These are phyloP conservation scores for Pygmarrhopalites habei DNA, from an alignment of 1,140 invertebrate species.

Conservation along the genomic window DNA sequence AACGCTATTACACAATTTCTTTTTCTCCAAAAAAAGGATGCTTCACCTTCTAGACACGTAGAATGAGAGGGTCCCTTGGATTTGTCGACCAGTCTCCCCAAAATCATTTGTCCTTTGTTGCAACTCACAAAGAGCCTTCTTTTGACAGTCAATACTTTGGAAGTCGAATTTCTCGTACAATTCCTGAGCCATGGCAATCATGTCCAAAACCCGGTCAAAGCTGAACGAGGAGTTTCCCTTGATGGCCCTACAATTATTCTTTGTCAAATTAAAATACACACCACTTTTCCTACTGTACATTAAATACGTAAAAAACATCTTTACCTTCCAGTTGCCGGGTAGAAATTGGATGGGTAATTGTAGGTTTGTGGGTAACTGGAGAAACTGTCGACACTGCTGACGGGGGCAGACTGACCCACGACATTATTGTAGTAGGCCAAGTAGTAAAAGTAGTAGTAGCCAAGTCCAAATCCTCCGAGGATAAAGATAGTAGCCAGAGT, in stretches of 20 bases:
- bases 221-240: constrained; percentile 12
- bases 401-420: not conserved
- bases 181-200: constrained; percentile 36
- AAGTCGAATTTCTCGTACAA: constrained; percentile 37
- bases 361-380: not conserved
- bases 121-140: constrained; percentile 37
- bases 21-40: too few species aligned
- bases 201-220: constrained; percentile 32
- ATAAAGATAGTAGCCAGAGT: constrained; percentile 17
- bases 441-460: constrained; percentile 31
- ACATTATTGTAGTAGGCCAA: too few species aligned
- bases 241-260: not conserved
- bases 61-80: constrained; percentile 29
- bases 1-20: too few species aligned
- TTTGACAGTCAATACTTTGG: constrained; percentile 37
- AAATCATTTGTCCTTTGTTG: constrained; percentile 29
- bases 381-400: not conserved
- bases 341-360: not conserved
- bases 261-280: constrained; percentile 9
- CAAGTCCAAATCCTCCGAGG: constrained; percentile 18
- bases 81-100: constrained; percentile 38
- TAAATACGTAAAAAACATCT: not conserved
- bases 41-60: too few species aligned
- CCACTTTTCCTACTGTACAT: not conserved
- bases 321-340: not conserved